Percentiles rank a stretch among this genome's conserved stretches.
Conservation (phyloP, 2,113 vertebrate species). For the Brachirus orientalis region DNA sequence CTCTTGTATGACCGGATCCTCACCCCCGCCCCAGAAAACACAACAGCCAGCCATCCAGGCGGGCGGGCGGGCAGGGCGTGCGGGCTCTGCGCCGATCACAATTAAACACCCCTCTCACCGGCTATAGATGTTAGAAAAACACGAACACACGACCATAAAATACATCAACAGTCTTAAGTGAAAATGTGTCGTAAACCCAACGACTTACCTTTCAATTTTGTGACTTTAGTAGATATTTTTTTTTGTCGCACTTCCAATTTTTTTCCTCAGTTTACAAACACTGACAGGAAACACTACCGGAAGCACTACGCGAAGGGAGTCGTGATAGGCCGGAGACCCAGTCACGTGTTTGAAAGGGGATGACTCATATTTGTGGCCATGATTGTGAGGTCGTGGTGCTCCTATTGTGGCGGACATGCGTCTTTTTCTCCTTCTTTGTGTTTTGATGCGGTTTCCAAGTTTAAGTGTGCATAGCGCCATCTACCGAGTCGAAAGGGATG, state of each 20-base stretch:
- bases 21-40: slow-evolving; percentile 65
- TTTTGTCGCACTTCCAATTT: slow-evolving; percentile 81
- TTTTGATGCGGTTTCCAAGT: neutral
- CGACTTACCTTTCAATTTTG: slow-evolving; percentile 67
- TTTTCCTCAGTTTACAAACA: slow-evolving; percentile 86
- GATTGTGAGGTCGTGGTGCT: slow-evolving; percentile 37
- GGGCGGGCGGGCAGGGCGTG: slow-evolving; percentile 52
- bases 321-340: slow-evolving; percentile 45
- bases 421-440: neutral
- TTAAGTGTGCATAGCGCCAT: neutral
- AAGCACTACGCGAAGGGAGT: slow-evolving; percentile 74
- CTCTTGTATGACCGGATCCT: slow-evolving; percentile 54
- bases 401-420: too few relatives aligned
- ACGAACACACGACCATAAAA: neutral
- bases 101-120: slow-evolving; percentile 33
- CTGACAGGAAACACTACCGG: slow-evolving; percentile 85
- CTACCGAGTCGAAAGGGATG: neutral
- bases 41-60: slow-evolving; percentile 67
- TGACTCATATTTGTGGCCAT: slow-evolving; percentile 52
- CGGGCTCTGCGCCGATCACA: slow-evolving; percentile 62
- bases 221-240: slow-evolving; percentile 51
- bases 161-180: too few relatives aligned
- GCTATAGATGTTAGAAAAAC: slow-evolving; percentile 1
- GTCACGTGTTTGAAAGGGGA: slow-evolving; percentile 55
- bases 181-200: rapidly evolving